phyloP scores from a whole-genome alignment of 2,888 invertebrate genomes.

The Trilocha varians region DNA sequence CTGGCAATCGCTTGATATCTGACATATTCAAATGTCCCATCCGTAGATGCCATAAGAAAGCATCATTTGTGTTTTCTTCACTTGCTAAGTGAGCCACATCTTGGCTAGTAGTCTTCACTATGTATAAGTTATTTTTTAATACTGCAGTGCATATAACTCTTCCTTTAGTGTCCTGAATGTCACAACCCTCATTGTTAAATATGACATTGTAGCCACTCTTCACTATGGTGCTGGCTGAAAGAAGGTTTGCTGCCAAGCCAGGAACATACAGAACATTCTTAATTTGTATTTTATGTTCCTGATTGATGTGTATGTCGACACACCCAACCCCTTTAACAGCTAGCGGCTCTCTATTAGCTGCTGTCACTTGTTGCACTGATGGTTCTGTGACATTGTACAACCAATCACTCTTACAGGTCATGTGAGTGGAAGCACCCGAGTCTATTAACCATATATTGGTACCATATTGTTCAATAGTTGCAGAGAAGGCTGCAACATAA shows the following conservation, averaged over 20 bases:
- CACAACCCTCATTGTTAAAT: constrained; percentile 13
- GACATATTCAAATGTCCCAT: constrained; percentile 4
- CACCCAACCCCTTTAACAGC: background rate
- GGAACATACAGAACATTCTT: constrained; percentile 20
- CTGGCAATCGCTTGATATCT: constrained; percentile 10
- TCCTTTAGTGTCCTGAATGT: constrained; percentile 5
- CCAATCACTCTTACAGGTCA: constrained; percentile 8
- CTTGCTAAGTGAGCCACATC: constrained; percentile 6
- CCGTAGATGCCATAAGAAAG: background rate
- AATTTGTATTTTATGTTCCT: constrained; percentile 14
- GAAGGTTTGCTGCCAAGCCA: background rate
- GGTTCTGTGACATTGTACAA: background rate
- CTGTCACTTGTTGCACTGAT: background rate
- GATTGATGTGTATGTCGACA: background rate
- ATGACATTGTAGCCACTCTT: constrained; percentile 10
- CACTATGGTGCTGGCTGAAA: constrained; percentile 3
- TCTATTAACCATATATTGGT: constrained; percentile 5
- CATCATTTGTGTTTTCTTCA: constrained; percentile 3
- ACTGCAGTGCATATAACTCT: constrained; percentile 9
- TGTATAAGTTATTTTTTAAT: constrained; percentile 10
- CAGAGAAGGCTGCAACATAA: constrained; percentile 7
- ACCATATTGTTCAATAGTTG: background rate
- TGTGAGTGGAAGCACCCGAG: constrained; percentile 8
- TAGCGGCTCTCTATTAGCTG: background rate
- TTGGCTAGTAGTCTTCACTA: constrained; percentile 5